Evolutionary conservation across 1,140 invertebrate species (phyloP).

Genomic region (Mizuhopecten yessoensis): DNA sequence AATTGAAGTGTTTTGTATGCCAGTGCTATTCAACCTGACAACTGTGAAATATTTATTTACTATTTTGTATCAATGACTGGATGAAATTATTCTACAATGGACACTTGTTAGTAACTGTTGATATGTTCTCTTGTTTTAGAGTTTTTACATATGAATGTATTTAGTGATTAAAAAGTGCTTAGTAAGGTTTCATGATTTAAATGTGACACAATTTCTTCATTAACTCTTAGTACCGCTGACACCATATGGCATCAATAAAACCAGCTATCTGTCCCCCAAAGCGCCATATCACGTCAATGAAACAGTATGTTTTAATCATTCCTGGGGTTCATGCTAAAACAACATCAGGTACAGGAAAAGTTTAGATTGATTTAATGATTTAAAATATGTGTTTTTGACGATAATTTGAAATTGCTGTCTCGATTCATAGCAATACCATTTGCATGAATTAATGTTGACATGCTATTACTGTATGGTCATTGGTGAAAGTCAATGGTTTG

Average conservation of each 20-base stretch:
- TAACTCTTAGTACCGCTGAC: too few species aligned
- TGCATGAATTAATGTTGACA: background rate
- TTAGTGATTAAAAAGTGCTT: background rate
- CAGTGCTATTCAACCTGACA: background rate
- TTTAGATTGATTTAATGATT: background rate
- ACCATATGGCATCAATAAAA: background rate
- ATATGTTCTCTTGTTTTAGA: background rate
- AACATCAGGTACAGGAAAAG: background rate
- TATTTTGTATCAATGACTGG: too few species aligned
- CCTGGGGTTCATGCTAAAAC: background rate
- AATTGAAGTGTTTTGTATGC: background rate
- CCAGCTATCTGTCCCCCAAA: background rate
- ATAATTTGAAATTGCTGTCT: conserved; percentile 4
- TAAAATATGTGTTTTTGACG: background rate
- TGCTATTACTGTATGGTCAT: background rate
- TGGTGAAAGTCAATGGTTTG: background rate
- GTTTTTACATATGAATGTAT: background rate
- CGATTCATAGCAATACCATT: background rate
- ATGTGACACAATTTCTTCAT: too few species aligned
- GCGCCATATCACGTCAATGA: background rate
- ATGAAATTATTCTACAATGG: background rate
- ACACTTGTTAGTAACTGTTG: background rate
- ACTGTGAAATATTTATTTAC: background rate
- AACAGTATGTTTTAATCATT: background rate
- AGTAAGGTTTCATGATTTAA: background rate